Base-by-base conservation (phyloP, 2,888 invertebrate species). In the Hyles lineata region DNA sequence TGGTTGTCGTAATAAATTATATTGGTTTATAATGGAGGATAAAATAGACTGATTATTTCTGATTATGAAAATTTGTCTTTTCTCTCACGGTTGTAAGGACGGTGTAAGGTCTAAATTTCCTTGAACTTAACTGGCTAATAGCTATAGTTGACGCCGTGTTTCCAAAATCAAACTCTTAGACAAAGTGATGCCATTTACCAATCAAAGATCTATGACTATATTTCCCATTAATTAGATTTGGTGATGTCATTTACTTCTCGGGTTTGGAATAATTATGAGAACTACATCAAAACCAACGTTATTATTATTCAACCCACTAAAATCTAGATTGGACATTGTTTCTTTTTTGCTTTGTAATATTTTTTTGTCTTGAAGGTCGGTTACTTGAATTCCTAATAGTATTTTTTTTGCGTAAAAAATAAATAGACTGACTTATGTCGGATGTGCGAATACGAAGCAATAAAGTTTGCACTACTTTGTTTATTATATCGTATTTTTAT, bases 311-410 rank as follows among this genome's bases (percentile, higher is more conserved):
- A 23, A 67, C 43, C 17, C 50, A 19, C 11, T 35, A 35, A 29
- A 32, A 62, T 32, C 29, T 62, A 32, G 32, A 60, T 25, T 25
- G 23, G 60, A 0, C 60, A 23, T 2, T 17, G 17, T 29, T 21
- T 43, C 8, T 19, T 50, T 23, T 23, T 23, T 43, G 21, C 35
- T 43, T 63, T 23, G 1, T 35, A 35, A 23, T 62, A 9, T 8
- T 55, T 55, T 32, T 50, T 67, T 25, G 7, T 23, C 50, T 67
- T 67, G 21, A 50, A 67, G 23, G 67, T 43, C 67, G 23, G 23
- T 50, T 23, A 23, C 43, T 50, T 50, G 23, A 7, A 23, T 23
- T 62, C 35, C 21, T 63, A n/a, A 43, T 23, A 21, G 17, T 50
- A 23, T 50, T 23, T 23, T 67, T 35, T 11, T 23, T 43, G 43